Conservation (phyloP, 1,140 invertebrate genomes). For the Ceratosolen fusciceps region DNA sequence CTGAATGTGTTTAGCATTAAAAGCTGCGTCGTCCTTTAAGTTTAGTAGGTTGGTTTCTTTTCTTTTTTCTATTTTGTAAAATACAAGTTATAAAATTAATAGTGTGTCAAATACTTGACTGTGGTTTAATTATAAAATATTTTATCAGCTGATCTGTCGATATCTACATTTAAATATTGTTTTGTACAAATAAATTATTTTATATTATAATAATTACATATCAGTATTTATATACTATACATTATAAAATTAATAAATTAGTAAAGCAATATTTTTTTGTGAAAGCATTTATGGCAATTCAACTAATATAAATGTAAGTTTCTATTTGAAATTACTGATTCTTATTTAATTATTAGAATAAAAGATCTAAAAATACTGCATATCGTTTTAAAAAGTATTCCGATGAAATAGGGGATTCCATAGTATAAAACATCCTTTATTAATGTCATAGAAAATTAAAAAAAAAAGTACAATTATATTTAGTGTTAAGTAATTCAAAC, state of each 20-base stretch:
- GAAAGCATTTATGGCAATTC: background rate
- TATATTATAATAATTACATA: constrained; percentile 6
- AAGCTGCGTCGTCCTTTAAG: constrained; percentile 68
- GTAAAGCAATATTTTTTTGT: constrained; percentile 14
- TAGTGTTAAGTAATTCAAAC: too few relatives aligned
- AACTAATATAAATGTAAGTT: background rate
- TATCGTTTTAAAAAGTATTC: constrained; percentile 17
- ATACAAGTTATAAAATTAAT: constrained; percentile 61
- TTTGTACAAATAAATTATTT: constrained; percentile 36
- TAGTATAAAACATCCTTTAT: too few relatives aligned
- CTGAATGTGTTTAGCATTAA: background rate
- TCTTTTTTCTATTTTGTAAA: constrained; percentile 66
- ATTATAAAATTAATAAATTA: constrained; percentile 4
- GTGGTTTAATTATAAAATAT: constrained; percentile 51
- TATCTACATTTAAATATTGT: constrained; percentile 35
- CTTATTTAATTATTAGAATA: constrained; percentile 2
- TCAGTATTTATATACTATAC: constrained; percentile 24
- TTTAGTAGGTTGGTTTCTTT: constrained; percentile 69
- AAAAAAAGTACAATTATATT: too few relatives aligned
- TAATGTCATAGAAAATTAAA: too few relatives aligned
- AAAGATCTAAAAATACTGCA: background rate
- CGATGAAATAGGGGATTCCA: too few relatives aligned
- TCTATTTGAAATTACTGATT: constrained; percentile 18
- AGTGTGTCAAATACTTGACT: constrained; percentile 62
- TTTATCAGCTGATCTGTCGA: constrained; percentile 43